Base-by-base conservation (phyloP, 2,113 vertebrate genomes). In the Cervus canadensis region DNA sequence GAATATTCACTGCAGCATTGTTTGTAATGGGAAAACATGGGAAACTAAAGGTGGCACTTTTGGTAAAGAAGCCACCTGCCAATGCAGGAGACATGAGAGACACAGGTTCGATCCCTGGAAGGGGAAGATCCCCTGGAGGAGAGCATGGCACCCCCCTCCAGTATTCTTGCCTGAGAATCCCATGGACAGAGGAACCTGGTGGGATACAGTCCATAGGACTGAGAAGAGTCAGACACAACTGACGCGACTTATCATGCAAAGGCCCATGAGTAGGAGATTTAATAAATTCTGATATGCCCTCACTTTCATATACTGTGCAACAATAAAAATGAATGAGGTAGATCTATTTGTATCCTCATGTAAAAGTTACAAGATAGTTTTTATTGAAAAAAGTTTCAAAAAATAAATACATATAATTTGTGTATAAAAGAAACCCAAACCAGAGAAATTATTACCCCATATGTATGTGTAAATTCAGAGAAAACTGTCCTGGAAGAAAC, bases 241-340 rank as follows among this genome's bases (percentile, higher is more conserved):
- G 0, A 71, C 0, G 1, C n/a, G 2, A 23, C 67, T 71, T 12
- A 71, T 19, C 67, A 23, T 0, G 2, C 67, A 74, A 74, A 74
- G 67, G 33, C 9, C 43, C n/a, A 54, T 43, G 60, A 43, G 15
- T 52, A 43, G 23, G 30, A 16, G 33, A 88, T 86, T 88, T 21
- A 59, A 88, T 40, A 79, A 71, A 90, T 30, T 62, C 5, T 88
- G 19, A 3, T 19, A 81, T 36, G 15, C 33, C 6, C 33, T 95
- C 40, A 84, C 30, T 97, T 83, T 86, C 45, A 3, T 56, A 81
- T 21, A 84, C 3, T 62, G 23, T 45, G 15, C 52, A 79, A 88
- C 28, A 81, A 67, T 62, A 95, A 81, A 87, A 97, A 59, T 59
- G 52, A 85, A 82, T 56, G 81, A 60, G n/a, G 33, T 36, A 74